A percentile compares a stretch with the other conserved stretches of the same genome.
Conservation (phyloP, 1,140 invertebrate genomes). For the Aethina tumida region DNA sequence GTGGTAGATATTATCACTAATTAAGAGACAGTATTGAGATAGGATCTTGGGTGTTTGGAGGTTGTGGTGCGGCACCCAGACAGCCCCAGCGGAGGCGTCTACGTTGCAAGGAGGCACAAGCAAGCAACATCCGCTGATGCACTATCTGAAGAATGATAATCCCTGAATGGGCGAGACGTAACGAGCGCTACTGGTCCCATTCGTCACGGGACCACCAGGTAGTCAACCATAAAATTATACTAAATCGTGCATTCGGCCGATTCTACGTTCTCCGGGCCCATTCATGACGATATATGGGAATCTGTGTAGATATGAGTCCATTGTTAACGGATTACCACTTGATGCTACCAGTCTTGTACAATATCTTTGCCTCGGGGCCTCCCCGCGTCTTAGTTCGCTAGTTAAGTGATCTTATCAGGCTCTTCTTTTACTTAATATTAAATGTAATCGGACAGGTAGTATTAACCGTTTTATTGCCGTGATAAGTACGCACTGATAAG, state of each 20-base stretch:
- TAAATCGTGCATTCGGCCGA: constrained; percentile 33
- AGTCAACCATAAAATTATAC: constrained; percentile 35
- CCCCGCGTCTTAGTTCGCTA: no score
- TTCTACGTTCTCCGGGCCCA: no score
- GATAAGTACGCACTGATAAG: no score
- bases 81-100: constrained; percentile 10
- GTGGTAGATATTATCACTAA: no score
- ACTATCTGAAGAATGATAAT: constrained; percentile 33
- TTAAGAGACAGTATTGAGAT: no score
- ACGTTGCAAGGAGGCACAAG: constrained; percentile 4
- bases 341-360: constrained; percentile 31
- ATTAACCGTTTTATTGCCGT: no score
- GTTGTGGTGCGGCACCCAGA: no score
- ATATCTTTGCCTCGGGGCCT: no score
- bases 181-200: constrained; percentile 29
- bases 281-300: constrained; percentile 33
- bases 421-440: no score
- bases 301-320: constrained; percentile 31
- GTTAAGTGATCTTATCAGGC: no score
- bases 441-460: no score
- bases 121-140: constrained; percentile 17
- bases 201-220: constrained; percentile 34
- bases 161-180: constrained; percentile 30
- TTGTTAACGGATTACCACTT: constrained; percentile 30
- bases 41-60: no score